A percentile compares a stretch with the other conserved stretches of the same genome.
phyloP scores from a whole-genome alignment of 2,888 invertebrate species.

The Osmoderma eremita region DNA sequence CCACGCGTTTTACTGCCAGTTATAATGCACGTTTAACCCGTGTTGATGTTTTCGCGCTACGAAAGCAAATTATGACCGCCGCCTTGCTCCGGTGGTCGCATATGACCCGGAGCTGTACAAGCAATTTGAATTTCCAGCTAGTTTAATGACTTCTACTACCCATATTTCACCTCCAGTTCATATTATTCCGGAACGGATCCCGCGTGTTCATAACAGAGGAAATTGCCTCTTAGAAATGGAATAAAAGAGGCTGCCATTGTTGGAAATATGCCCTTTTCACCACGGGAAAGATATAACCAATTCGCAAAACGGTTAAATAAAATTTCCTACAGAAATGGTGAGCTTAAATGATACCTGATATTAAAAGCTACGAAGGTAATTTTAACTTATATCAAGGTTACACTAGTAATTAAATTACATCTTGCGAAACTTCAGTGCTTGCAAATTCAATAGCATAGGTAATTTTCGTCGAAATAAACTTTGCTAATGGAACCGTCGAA shows the following conservation, averaged over 20 bases:
- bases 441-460: background rate
- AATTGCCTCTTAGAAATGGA: background rate
- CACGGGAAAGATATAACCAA: too few species aligned
- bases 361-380: too few species aligned
- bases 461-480: slow-evolving; percentile 7
- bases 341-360: too few species aligned
- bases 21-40: background rate
- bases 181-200: slow-evolving; percentile 6
- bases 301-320: too few species aligned
- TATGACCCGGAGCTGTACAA: slow-evolving; percentile 4
- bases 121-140: slow-evolving; percentile 8
- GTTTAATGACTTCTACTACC: slow-evolving; percentile 4
- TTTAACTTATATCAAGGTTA: too few species aligned
- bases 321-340: too few species aligned
- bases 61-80: background rate
- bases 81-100: slow-evolving; percentile 4
- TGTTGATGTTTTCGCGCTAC: slow-evolving; percentile 2
- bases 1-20: too few species aligned
- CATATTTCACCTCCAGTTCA: background rate
- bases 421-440: too few species aligned
- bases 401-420: too few species aligned
- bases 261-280: too few species aligned
- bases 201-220: background rate
- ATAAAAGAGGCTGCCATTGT: too few species aligned
- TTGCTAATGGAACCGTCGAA: slow-evolving; percentile 16